phyloP scores from a whole-genome alignment of 2,113 vertebrate species.

The Nycticryphes semicollaris region DNA sequence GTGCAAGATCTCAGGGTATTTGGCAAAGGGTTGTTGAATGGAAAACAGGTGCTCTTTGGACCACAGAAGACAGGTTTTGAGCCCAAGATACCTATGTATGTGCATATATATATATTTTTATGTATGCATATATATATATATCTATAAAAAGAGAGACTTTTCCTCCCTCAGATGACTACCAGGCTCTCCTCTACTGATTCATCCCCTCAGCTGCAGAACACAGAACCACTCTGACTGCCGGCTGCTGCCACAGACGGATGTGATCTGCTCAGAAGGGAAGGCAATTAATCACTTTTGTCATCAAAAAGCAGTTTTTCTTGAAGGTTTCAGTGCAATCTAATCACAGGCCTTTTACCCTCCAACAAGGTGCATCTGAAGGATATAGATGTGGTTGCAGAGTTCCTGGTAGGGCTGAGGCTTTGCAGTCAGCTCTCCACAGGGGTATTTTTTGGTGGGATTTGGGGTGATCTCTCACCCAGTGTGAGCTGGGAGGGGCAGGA shows the following conservation, averaged over 20 bases:
- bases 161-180: background rate
- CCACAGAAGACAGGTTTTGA: background rate
- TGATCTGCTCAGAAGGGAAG: background rate
- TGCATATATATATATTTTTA: background rate
- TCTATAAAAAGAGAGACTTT: background rate
- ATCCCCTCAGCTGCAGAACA: background rate
- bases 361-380: background rate
- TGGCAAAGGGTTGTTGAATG: background rate
- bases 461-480: background rate
- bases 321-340: constrained; percentile 10
- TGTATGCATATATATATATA: fast-evolving
- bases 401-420: fast-evolving
- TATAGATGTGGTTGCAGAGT: background rate
- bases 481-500: background rate
- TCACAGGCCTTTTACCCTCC: background rate
- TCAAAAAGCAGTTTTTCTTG: background rate
- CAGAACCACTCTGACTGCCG: fast-evolving
- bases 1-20: background rate
- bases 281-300: constrained; percentile 15
- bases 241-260: background rate
- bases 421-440: background rate
- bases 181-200: background rate
- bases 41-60: background rate
- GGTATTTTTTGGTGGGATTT: background rate
- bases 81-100: background rate